Base-by-base conservation (phyloP, 1,140 invertebrate species). In the Megathymus violae region DNA sequence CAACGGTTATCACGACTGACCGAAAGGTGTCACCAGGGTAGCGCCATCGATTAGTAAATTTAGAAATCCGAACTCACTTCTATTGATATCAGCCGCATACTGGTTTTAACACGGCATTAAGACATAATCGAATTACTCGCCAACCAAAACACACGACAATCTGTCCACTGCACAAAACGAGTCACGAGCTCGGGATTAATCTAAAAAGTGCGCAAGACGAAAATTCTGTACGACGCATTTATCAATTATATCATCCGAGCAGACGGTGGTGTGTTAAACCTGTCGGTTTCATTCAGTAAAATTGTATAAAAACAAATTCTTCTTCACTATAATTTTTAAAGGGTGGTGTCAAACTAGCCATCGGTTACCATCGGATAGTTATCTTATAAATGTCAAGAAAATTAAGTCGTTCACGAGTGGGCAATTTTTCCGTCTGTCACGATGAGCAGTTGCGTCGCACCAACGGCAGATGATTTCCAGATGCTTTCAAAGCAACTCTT, bases 311-410 rank as follows among this genome's bases (percentile, higher is more conserved):
- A 25, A 6, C 7, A 7, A 1, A 31, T 7, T 10, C 27, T 36
- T n/a, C 34, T 2, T 36, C 2, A 36, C 34, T 36, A n/a, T 10
- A n/a, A 11, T 36, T 36, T 36, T 36, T 3, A 36, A 2, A 36
- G 10, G n/a, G 34, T 11, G 4, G 11, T 11, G 34, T 36, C 34
- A 11, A 11, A 36, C 10, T 11, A 44, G n/a, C 14, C 52, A 16
- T 16, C 25, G 43, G 19, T 14, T 17, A 40, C 43, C 52, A 44
- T 40, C 13, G 1, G 41, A 25, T 17, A 44, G 25, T 58, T 58
- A 43, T 15, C 25, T 41, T 58, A 44, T 44, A 58, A 58, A 58
- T 44, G 52, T 58, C 40, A 44, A 58, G n/a, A 44, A 11, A 58
- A 58, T 58, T 44, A 58, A 58, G 14, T 44, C 9, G 34, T 22